Evolutionary conservation across 1,140 invertebrate species (phyloP).

Genomic region (Thaumatotibia leucotreta): DNA sequence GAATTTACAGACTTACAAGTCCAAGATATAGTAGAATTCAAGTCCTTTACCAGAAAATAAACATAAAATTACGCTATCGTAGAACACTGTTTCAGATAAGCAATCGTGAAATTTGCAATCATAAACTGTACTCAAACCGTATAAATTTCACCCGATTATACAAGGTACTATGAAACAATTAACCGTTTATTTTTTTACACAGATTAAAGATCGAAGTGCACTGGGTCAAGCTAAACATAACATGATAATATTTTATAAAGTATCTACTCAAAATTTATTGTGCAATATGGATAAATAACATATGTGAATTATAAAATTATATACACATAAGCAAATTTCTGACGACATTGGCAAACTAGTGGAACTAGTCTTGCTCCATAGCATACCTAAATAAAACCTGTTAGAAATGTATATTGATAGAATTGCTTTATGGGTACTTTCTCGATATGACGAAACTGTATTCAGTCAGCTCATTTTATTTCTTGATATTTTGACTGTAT

Average conservation of each 20-base stretch:
- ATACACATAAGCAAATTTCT: not conserved
- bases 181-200: not conserved
- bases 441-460: too few relatives aligned
- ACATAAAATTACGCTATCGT: too few relatives aligned
- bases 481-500: too few relatives aligned
- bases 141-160: not conserved
- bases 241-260: too few relatives aligned
- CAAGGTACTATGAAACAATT: not conserved
- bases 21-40: too few relatives aligned
- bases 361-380: not conserved
- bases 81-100: not conserved
- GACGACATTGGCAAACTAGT: not conserved
- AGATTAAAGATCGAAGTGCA: not conserved
- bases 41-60: too few relatives aligned
- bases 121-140: not conserved
- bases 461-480: too few relatives aligned
- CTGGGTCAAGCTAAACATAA: too few relatives aligned
- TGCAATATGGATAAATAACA: not conserved
- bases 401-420: not conserved
- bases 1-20: too few relatives aligned
- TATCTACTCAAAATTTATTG: too few relatives aligned
- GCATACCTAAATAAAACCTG: not conserved
- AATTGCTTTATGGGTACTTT: not conserved
- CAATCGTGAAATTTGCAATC: not conserved
- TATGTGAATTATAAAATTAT: too few relatives aligned